Conservation (phyloP, 2,797 vertebrate species). For the Champsocephalus gunnari region DNA sequence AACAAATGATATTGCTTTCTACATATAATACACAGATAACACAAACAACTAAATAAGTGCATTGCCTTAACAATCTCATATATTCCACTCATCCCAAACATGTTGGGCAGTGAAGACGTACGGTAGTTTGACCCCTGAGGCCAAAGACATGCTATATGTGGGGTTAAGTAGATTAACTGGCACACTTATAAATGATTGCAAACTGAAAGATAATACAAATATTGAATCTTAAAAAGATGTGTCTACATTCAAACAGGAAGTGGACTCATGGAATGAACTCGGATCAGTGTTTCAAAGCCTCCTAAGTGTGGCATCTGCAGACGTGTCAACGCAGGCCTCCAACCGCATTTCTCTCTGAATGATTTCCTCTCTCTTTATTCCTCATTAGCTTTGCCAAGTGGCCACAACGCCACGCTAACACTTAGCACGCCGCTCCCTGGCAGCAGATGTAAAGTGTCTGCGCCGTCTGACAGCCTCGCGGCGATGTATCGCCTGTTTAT, state of each 20-base stretch:
- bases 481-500: slow-evolving; percentile 78
- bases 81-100: neutral
- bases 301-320: slow-evolving; percentile 18
- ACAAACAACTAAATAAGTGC: neutral
- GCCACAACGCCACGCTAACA: slow-evolving; percentile 54
- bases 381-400: slow-evolving; percentile 62
- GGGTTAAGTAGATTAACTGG: neutral
- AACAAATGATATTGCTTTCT: neutral
- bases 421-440: slow-evolving; percentile 47
- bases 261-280: neutral
- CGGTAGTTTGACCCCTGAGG: neutral
- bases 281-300: neutral
- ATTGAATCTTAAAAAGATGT: neutral
- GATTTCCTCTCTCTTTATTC: slow-evolving; percentile 46
- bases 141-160: neutral
- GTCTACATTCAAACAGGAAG: neutral
- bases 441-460: slow-evolving; percentile 72
- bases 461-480: slow-evolving; percentile 55
- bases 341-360: slow-evolving; percentile 51
- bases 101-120: neutral
- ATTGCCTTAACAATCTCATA: neutral
- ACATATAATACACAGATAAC: neutral
- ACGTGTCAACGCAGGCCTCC: slow-evolving; percentile 23
- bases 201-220: neutral
- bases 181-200: neutral